These are phyloP conservation scores for Pristis pectinata DNA, from an alignment of 2,797 vertebrate species.

Conservation along the genomic window DNA sequence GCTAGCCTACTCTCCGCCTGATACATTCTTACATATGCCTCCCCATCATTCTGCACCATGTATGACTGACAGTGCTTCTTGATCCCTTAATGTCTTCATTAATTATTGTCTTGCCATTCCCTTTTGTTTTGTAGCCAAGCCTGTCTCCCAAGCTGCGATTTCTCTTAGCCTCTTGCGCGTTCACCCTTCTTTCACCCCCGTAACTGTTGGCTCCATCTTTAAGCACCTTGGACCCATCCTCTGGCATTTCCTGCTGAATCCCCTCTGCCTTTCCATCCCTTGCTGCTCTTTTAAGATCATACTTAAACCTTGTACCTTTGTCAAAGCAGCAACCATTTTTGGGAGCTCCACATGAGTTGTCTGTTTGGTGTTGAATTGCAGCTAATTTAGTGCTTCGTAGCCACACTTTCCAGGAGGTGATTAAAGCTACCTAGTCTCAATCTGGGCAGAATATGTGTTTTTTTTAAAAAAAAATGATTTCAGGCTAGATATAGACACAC, in stretches of 20 bases:
- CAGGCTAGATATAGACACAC: background rate
- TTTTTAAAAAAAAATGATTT: too few species aligned
- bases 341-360: background rate
- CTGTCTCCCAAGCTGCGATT: too few species aligned
- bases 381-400: background rate
- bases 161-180: too few species aligned
- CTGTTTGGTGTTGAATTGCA: background rate
- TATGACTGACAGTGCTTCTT: too few species aligned
- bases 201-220: background rate
- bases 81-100: too few species aligned
- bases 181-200: background rate
- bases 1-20: too few species aligned
- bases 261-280: background rate
- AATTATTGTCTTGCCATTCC: too few species aligned
- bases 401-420: background rate
- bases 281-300: background rate
- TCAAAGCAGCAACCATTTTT: background rate
- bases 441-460: background rate
- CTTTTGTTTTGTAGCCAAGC: too few species aligned
- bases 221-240: background rate
- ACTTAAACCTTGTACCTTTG: background rate
- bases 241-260: background rate
- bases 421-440: background rate
- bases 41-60: too few species aligned
- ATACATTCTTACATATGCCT: too few species aligned